Percentiles rank a stretch among this genome's conserved stretches.
Evolutionary conservation across 2,888 invertebrate species (phyloP).

Genomic region (Scaeva pyrastri): DNA sequence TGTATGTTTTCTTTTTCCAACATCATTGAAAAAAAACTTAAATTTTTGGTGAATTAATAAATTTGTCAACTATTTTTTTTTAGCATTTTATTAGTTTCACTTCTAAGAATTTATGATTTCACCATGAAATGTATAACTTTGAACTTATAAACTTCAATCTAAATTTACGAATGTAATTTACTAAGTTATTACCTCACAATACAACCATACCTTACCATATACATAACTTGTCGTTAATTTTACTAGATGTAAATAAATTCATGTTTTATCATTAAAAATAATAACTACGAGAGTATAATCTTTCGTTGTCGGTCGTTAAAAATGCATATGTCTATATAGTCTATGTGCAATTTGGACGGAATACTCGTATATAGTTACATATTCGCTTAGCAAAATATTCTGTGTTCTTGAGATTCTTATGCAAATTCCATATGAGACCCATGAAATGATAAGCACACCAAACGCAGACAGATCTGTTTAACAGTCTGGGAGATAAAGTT

Average conservation of each 20-base stretch:
- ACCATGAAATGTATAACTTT: no score
- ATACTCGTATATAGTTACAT: background rate
- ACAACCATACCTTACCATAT: no score
- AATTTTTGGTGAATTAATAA: no score
- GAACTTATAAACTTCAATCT: background rate
- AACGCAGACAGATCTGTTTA: constrained; percentile 35
- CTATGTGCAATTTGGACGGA: constrained; percentile 8
- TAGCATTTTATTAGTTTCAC: no score
- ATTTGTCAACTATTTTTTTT: no score
- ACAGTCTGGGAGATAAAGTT: background rate
- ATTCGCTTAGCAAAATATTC: constrained; percentile 24
- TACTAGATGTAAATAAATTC: constrained; percentile 38
- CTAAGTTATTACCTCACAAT: background rate
- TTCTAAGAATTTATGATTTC: no score
- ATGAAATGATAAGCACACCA: constrained; percentile 32
- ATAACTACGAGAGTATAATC: constrained; percentile 14
- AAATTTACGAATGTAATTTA: background rate
- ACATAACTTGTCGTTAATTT: constrained; percentile 7
- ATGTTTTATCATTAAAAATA: constrained; percentile 33
- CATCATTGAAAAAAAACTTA: no score
- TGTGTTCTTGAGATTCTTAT: constrained; percentile 41
- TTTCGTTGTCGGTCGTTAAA: background rate
- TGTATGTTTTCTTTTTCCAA: no score
- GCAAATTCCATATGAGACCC: constrained; percentile 30
- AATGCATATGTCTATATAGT: constrained; percentile 4